Evolutionary conservation across 2,888 invertebrate genomes (phyloP).

Genomic region (Melieria omissa): DNA sequence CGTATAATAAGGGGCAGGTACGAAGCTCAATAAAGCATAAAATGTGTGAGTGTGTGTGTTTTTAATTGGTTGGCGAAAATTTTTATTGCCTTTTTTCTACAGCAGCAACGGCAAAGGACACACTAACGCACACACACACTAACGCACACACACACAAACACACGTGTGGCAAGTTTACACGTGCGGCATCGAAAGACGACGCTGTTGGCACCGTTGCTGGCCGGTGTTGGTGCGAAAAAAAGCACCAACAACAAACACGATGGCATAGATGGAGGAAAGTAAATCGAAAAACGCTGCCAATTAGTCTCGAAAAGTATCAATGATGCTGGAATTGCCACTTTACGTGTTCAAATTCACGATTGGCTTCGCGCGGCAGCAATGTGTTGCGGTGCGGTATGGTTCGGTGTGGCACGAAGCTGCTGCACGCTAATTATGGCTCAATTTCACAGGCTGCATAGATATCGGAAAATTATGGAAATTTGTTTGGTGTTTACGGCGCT

Average conservation of each 20-base stretch:
- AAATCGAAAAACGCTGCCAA: constrained; percentile 38
- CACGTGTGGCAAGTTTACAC: too few relatives aligned
- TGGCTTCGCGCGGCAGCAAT: constrained; percentile 40
- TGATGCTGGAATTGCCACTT: constrained; percentile 26
- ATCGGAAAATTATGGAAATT: constrained; percentile 67
- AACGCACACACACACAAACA: too few relatives aligned
- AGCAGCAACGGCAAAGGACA: constrained; percentile 6
- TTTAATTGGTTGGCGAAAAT: constrained; percentile 64
- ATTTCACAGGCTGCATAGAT: constrained; percentile 66
- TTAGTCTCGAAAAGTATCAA: constrained; percentile 37
- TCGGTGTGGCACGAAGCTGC: constrained; percentile 43
- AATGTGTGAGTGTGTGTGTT: constrained; percentile 51
- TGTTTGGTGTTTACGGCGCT: constrained; percentile 19
- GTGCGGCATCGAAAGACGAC: not conserved
- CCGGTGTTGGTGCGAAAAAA: not conserved
- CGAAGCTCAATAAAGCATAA: constrained; percentile 28
- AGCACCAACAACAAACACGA: not conserved
- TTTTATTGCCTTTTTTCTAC: constrained; percentile 47
- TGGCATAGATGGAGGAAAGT: not conserved
- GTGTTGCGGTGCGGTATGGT: constrained; percentile 21
- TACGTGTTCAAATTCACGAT: constrained; percentile 14
- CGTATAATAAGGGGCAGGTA: not conserved
- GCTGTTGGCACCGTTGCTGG: too few relatives aligned
- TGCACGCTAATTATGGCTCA: constrained; percentile 64
- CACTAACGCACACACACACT: too few relatives aligned